These are phyloP conservation scores for Orientallactaga bullata DNA, from an alignment of 2,113 vertebrate species.

Conservation along the genomic window DNA sequence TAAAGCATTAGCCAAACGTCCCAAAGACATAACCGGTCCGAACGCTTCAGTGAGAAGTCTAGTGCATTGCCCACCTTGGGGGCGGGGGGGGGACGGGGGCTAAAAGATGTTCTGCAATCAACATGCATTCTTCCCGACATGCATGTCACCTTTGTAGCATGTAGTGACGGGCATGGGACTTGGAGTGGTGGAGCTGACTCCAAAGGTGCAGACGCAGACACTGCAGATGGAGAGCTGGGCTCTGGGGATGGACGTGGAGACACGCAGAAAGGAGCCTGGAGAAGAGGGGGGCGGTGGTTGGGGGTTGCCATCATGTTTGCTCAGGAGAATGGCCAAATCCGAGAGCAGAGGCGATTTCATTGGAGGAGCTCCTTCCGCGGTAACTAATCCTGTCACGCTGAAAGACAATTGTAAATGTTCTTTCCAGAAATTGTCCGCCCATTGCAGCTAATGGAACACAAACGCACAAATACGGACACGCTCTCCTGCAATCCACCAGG, in stretches of 20 bases:
- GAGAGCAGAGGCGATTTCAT: slow-evolving; percentile 85
- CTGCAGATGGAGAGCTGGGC: slow-evolving; percentile 73
- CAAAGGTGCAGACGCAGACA: slow-evolving; percentile 71
- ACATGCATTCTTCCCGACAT: not conserved
- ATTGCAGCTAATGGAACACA: slow-evolving; percentile 84
- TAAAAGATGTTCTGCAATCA: slow-evolving; percentile 19
- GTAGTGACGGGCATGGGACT: not conserved
- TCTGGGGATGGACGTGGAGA: slow-evolving; percentile 53
- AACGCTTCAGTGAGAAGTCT: slow-evolving; percentile 68
- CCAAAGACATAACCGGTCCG: not conserved
- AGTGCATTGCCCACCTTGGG: slow-evolving; percentile 61
- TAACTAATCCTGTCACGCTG: slow-evolving; percentile 86
- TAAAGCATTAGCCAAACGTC: slow-evolving; percentile 36
- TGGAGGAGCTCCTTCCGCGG: slow-evolving; percentile 86
- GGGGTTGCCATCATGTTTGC: slow-evolving; percentile 84
- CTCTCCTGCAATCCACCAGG: not conserved
- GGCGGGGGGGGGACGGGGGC: not conserved
- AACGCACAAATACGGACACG: slow-evolving; percentile 21
- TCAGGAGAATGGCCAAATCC: slow-evolving; percentile 87
- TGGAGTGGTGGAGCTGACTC: not conserved
- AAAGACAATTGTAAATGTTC: slow-evolving; percentile 87
- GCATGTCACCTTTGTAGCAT: not conserved
- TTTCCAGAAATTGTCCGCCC: slow-evolving; percentile 84
- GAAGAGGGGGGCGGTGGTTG: slow-evolving; percentile 71
- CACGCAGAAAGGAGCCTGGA: slow-evolving; percentile 78